These are phyloP conservation scores for Thaumetopoea pityocampa DNA, from an alignment of 1,140 invertebrate genomes.

Conservation along the genomic window DNA sequence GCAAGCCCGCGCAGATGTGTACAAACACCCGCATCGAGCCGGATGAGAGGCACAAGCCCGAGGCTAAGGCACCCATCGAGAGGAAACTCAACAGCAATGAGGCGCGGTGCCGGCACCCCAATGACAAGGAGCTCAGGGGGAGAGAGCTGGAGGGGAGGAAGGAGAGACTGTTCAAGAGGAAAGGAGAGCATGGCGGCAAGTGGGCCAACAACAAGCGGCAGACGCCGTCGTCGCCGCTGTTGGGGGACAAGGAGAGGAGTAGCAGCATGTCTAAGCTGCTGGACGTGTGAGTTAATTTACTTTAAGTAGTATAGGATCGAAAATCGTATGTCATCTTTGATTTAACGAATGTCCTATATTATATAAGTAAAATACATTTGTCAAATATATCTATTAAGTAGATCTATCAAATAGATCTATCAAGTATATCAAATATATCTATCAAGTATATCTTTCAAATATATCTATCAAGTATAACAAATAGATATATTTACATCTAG, in stretches of 20 bases:
- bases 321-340: too few relatives aligned
- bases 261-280: constrained; percentile 90
- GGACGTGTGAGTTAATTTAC: constrained; percentile 77
- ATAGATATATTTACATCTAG: too few relatives aligned
- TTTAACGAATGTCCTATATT: too few relatives aligned
- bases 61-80: constrained; percentile 29
- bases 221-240: constrained; percentile 50
- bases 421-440: too few relatives aligned
- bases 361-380: too few relatives aligned
- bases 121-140: constrained; percentile 10
- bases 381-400: too few relatives aligned
- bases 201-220: constrained; percentile 65
- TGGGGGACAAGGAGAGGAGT: constrained; percentile 86
- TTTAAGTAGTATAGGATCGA: not conserved
- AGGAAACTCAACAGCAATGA: constrained; percentile 26
- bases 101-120: constrained; percentile 20
- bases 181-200: constrained; percentile 79
- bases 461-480: too few relatives aligned
- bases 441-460: too few relatives aligned
- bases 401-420: too few relatives aligned
- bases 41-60: constrained; percentile 23
- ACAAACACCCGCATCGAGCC: constrained; percentile 2
- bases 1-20: constrained; percentile 20
- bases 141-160: constrained; percentile 68
- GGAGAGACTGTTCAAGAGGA: constrained; percentile 82